phyloP scores from a whole-genome alignment of 2,113 vertebrate species.

The Pipa parva region DNA sequence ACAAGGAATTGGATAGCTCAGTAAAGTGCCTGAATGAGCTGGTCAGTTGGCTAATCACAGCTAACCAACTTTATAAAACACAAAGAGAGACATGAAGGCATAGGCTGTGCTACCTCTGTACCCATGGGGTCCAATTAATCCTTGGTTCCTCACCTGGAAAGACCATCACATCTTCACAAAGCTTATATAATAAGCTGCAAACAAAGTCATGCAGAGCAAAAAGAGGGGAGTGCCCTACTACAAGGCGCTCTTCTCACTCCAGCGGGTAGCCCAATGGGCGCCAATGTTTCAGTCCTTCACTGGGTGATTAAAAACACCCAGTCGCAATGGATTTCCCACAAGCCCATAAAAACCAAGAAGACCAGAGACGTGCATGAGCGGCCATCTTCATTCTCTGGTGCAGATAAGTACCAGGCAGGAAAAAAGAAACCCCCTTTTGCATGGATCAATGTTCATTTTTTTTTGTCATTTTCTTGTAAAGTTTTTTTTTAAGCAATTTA shows the following conservation, averaged over 20 bases:
- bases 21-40: constrained; percentile 20
- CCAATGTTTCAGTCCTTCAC: constrained; percentile 9
- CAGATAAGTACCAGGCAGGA: background rate
- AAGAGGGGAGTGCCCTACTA: background rate
- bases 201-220: background rate
- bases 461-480: constrained; percentile 1
- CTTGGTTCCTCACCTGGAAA: constrained; percentile 6
- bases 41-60: background rate
- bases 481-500: constrained; percentile 31
- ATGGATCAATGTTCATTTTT: constrained; percentile 52
- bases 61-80: background rate
- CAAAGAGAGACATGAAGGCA: background rate
- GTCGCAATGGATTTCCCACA: background rate
- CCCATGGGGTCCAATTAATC: constrained; percentile 23
- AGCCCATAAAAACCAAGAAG: background rate
- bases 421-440: background rate
- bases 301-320: background rate
- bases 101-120: constrained; percentile 20
- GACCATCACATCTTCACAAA: constrained; percentile 6
- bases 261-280: background rate
- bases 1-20: background rate
- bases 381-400: background rate
- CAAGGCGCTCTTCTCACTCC: background rate
- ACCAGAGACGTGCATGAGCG: constrained; percentile 8
- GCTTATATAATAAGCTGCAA: constrained; percentile 35